A percentile compares a stretch with the other conserved stretches of the same genome.
These are phyloP conservation scores for Zapus hudsonius DNA, from an alignment of 2,113 vertebrate species.

Conservation along the genomic window DNA sequence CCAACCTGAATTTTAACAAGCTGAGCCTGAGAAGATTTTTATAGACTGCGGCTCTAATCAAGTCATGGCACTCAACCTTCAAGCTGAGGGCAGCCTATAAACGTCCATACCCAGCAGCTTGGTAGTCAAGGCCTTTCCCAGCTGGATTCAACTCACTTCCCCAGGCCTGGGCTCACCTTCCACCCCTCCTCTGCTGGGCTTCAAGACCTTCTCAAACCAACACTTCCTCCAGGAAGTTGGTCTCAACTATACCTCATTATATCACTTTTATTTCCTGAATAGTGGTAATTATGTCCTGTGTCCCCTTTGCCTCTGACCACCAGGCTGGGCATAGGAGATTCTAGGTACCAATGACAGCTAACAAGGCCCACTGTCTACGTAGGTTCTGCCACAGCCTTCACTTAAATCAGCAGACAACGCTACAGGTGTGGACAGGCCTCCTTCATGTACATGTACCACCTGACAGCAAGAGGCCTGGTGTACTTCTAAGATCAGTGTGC, in stretches of 20 bases:
- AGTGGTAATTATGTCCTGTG: not conserved
- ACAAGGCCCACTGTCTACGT: not conserved
- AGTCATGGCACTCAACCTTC: not conserved
- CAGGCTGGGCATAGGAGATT: not conserved
- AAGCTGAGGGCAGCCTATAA: not conserved
- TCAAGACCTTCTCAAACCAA: not conserved
- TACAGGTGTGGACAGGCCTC: not conserved
- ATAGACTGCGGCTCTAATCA: constrained; percentile 1
- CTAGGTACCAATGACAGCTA: not conserved
- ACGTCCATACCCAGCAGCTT: constrained; percentile 33
- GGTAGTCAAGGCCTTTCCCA: constrained; percentile 6
- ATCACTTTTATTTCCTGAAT: not conserved
- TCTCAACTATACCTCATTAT: not conserved
- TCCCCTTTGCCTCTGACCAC: not conserved
- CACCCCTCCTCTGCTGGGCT: not conserved
- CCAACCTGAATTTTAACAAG: not conserved
- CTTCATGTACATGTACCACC: not conserved
- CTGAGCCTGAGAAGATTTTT: not conserved
- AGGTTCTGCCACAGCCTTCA: not conserved
- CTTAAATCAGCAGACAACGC: not conserved
- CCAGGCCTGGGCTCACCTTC: not conserved
- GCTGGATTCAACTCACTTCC: not conserved
- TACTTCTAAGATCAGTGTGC: not conserved
- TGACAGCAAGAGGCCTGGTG: not conserved
- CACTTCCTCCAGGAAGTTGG: constrained; percentile 2